Conservation (phyloP, 2,113 vertebrate genomes). For the Serinus canaria region DNA sequence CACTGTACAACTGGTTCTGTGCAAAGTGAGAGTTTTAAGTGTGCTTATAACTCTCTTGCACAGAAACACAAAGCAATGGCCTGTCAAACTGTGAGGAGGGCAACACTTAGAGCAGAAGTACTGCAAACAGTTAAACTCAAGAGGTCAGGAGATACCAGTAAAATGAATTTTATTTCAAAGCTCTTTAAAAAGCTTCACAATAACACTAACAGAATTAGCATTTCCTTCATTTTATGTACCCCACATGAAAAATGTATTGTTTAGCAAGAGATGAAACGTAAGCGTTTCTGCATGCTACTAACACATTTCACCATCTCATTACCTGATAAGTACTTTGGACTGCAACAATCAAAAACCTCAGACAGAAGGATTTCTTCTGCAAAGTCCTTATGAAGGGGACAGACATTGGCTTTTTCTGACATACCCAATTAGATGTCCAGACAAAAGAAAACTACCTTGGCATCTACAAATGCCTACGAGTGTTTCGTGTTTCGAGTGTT, state of each 20-base stretch:
- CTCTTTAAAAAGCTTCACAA: conserved; percentile 75
- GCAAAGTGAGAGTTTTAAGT: not conserved
- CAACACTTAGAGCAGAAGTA: not conserved
- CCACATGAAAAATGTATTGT: conserved; percentile 67
- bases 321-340: conserved; percentile 44
- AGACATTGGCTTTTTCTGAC: conserved; percentile 50
- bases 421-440: conserved; percentile 63
- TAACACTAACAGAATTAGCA: conserved; percentile 64
- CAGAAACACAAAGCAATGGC: not conserved
- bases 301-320: conserved; percentile 68
- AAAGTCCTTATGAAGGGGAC: conserved; percentile 55
- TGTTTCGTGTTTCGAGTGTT: conserved; percentile 45
- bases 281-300: conserved; percentile 75
- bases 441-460: conserved; percentile 79
- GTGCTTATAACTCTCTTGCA: accelerated
- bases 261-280: conserved; percentile 60
- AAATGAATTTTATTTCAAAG: conserved; percentile 82
- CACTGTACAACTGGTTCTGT: not conserved
- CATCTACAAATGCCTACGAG: conserved; percentile 68
- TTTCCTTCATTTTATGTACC: conserved; percentile 61
- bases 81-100: not conserved
- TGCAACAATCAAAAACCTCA: conserved; percentile 56
- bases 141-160: conserved; percentile 49
- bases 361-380: conserved; percentile 34
- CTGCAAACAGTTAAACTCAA: not conserved